Evolutionary conservation across 1,140 invertebrate species (phyloP).

Genomic region (Octopus bimaculoides): DNA sequence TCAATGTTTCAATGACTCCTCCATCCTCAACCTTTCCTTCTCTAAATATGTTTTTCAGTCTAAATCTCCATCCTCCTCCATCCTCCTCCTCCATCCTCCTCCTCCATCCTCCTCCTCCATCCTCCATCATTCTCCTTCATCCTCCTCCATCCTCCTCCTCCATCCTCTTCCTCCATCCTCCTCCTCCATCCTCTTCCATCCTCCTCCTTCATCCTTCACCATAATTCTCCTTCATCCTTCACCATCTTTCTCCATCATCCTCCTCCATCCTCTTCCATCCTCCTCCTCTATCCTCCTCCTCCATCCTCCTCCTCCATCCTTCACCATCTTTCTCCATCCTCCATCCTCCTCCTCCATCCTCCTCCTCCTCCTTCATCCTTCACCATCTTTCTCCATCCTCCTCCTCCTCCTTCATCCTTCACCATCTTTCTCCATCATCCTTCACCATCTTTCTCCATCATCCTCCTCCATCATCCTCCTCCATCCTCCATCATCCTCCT

Average conservation of each 20-base stretch:
- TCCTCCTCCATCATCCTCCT: neutral
- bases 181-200: neutral
- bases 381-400: neutral
- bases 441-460: neutral
- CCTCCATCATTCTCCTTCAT: neutral
- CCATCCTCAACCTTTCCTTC: neutral
- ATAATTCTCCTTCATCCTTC: neutral
- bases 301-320: neutral
- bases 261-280: neutral
- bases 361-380: neutral
- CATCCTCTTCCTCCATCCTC: neutral
- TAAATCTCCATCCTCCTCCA: neutral
- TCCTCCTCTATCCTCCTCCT: neutral
- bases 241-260: neutral
- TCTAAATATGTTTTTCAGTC: too few species aligned
- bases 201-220: neutral
- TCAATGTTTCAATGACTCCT: neutral
- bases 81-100: neutral
- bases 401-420: neutral
- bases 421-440: neutral
- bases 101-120: neutral
- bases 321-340: neutral
- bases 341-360: neutral
- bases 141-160: neutral
- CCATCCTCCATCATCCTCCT: neutral